These are phyloP conservation scores for Spinus pinus DNA, from an alignment of 2,797 vertebrate genomes.

Conservation along the genomic window DNA sequence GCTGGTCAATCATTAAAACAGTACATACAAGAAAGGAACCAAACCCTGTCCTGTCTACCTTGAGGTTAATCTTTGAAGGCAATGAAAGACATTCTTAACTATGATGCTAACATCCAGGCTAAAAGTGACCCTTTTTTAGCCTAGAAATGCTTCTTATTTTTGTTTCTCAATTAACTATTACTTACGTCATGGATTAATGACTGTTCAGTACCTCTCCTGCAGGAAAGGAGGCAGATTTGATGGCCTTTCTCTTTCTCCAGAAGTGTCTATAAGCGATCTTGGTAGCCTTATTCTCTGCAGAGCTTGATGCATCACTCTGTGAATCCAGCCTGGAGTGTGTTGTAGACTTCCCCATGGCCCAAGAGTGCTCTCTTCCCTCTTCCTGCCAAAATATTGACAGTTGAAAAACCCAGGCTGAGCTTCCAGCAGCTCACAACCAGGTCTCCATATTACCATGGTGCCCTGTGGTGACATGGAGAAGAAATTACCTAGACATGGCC, in stretches of 20 bases:
- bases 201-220: background rate
- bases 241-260: background rate
- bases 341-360: accelerated
- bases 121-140: background rate
- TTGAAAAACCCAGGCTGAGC: background rate
- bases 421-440: background rate
- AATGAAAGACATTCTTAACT: background rate
- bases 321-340: background rate
- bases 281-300: background rate
- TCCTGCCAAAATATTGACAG: background rate
- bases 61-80: background rate
- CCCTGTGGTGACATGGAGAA: background rate
- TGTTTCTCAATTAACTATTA: background rate
- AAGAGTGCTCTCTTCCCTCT: background rate
- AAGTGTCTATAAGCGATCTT: background rate
- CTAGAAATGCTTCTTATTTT: background rate
- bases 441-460: accelerated
- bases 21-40: background rate
- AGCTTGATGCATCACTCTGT: background rate
- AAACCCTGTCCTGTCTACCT: background rate
- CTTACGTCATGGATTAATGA: background rate
- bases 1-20: background rate
- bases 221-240: background rate
- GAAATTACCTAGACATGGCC: background rate
- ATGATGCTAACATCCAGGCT: background rate